Evolutionary conservation across 1,140 invertebrate genomes (phyloP), one percentile per base, ranked within the genome.

Genomic region (Pseudobourletiella spinata): DNA sequence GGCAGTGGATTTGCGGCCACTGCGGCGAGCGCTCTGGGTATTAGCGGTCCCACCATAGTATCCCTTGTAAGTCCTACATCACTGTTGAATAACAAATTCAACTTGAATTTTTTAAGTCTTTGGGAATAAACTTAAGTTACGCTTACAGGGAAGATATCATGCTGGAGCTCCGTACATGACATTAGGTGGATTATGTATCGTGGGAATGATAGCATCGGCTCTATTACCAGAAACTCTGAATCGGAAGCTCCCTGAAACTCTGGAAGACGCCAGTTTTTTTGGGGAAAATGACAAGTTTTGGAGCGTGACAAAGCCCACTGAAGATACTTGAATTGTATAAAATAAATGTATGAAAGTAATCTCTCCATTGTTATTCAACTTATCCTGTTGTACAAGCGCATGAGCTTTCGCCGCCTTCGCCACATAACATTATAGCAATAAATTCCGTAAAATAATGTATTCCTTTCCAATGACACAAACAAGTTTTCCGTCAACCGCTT

Each of bases 1-100:
- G 84, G 84, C 30, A 79, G 81, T 68, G 79, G 82, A 1, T 71
- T 85, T 61, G 80, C 82, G 50, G 79, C 80, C 65, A 78, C 84
- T 79, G 48, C n/a, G 6, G 25, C 22, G 22, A 51, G 25, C 70
- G 71, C 75, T 24, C 75, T 82, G 35, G 78, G 79, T 1, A 73
- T 76, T 3, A 57, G 73, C n/a, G 71, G 74, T 4, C 78, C 78
- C 16, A 79, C 79, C 64, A 76, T 82, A 43, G 74, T 80, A 22
- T 74, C 75, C 52, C 68, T 80, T 72, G 80, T 81, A 66, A 74
- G 44, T 50, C 8, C 6, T 4, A 22, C 16, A n/a, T n/a, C n/a
- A n/a, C n/a, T n/a, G n/a, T n/a, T n/a, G n/a, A n/a, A n/a, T n/a
- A n/a, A n/a, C n/a, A n/a, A n/a, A n/a, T n/a, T n/a, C n/a, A n/a